A percentile compares a stretch with the other conserved stretches of the same genome.
These are phyloP conservation scores for Trichomycterus rosablanca DNA, from an alignment of 2,113 vertebrate species.

Conservation along the genomic window DNA sequence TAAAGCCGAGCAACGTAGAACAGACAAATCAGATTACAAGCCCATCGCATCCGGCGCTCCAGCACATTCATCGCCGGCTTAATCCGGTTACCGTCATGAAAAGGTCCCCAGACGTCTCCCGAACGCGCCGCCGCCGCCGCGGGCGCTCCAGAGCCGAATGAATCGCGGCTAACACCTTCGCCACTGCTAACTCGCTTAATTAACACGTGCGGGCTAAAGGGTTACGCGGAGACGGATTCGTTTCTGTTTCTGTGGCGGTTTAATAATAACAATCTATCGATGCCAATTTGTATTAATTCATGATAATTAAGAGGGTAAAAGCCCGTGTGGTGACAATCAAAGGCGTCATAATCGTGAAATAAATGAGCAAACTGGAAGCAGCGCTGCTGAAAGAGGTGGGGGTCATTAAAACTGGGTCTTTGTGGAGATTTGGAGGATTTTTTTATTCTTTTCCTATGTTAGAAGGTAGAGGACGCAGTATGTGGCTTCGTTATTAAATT, in stretches of 20 bases:
- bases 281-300: constrained; percentile 3
- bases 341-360: background rate
- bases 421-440: constrained; percentile 5
- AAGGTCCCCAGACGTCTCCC: background rate
- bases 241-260: background rate
- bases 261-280: background rate
- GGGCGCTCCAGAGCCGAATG: background rate
- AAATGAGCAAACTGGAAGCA: constrained; percentile 7
- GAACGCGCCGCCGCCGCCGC: background rate
- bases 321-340: background rate
- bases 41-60: background rate
- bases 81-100: background rate
- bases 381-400: background rate
- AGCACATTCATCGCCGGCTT: background rate
- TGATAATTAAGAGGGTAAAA: background rate
- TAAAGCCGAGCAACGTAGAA: background rate
- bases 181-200: background rate
- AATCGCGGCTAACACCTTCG: background rate
- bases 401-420: background rate
- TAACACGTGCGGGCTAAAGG: background rate
- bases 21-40: constrained; percentile 2
- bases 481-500: too few relatives aligned
- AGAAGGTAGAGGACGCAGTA: too few relatives aligned
- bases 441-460: too few relatives aligned
- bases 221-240: background rate